A percentile compares a stretch with the other conserved stretches of the same genome.
Conservation (phyloP, 2,797 vertebrate species). For the Spinibarbus caldwelli region DNA sequence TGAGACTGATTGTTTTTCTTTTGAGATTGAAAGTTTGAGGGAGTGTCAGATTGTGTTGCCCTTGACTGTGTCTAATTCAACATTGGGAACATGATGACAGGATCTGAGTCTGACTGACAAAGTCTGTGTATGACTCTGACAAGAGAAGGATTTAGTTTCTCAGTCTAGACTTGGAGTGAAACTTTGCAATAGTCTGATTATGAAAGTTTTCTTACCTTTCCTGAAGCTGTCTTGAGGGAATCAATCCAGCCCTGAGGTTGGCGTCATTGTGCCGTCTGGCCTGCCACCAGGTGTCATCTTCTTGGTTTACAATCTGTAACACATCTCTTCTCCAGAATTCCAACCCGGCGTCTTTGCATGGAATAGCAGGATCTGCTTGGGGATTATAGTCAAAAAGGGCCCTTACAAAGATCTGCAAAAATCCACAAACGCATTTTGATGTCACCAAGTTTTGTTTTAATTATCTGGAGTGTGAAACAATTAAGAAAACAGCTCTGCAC, state of each 20-base stretch:
- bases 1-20: slow-evolving; percentile 45
- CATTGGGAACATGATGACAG: slow-evolving; percentile 29
- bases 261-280: slow-evolving; percentile 81
- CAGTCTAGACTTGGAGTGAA: slow-evolving; percentile 26
- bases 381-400: slow-evolving; percentile 92
- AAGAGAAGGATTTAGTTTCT: slow-evolving; percentile 35
- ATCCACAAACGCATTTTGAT: slow-evolving; percentile 32
- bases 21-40: slow-evolving; percentile 17
- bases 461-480: slow-evolving; percentile 31
- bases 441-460: slow-evolving; percentile 9
- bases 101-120: slow-evolving; percentile 36
- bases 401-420: slow-evolving; percentile 87
- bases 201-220: slow-evolving; percentile 83
- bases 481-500: not conserved
- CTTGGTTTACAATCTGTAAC: slow-evolving; percentile 89
- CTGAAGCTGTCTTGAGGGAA: slow-evolving; percentile 92
- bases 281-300: slow-evolving; percentile 96
- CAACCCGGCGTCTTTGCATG: slow-evolving; percentile 90
- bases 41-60: slow-evolving; percentile 22
- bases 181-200: slow-evolving; percentile 12
- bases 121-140: not conserved
- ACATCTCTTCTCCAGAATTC: slow-evolving; percentile 88
- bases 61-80: slow-evolving; percentile 23
- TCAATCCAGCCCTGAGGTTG: slow-evolving; percentile 84
- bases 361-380: slow-evolving; percentile 86